These are phyloP conservation scores for Hirtodrosophila trivittata DNA, from an alignment of 2,888 invertebrate species.

Conservation along the genomic window DNA sequence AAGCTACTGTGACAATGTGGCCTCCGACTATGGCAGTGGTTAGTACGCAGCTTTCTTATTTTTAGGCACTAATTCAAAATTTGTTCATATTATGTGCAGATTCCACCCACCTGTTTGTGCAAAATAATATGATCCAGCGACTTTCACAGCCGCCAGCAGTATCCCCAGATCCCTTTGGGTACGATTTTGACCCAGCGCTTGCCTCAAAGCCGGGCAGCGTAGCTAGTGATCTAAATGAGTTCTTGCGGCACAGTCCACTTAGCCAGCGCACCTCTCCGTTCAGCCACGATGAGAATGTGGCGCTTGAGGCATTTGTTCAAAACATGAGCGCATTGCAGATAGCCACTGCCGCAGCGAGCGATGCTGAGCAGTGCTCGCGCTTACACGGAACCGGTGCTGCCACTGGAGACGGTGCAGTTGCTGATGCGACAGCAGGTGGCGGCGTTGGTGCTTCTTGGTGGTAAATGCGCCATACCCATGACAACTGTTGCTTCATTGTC, in stretches of 20 bases:
- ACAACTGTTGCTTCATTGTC: conserved; percentile 52
- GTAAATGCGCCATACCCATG: conserved; percentile 57
- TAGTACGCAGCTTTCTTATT: not conserved
- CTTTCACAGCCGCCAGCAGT: conserved; percentile 85
- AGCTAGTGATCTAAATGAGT: conserved; percentile 90
- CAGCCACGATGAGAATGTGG: conserved; percentile 76
- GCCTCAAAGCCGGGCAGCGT: conserved; percentile 84
- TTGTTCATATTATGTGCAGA: conserved; percentile 52
- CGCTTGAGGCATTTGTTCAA: conserved; percentile 82
- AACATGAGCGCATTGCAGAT: conserved; percentile 82
- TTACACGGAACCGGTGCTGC: conserved; percentile 67
- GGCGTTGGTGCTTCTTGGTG: conserved; percentile 67
- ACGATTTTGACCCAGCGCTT: conserved; percentile 91
- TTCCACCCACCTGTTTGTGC: conserved; percentile 89
- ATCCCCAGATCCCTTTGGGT: conserved; percentile 93
- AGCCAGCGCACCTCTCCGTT: conserved; percentile 82
- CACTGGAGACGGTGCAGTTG: conserved; percentile 49
- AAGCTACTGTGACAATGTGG: conserved; percentile 74
- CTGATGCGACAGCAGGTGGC: conserved; percentile 39
- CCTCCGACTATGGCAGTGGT: conserved; percentile 76
- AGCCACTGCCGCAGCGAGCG: conserved; percentile 55
- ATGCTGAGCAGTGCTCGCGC: conserved; percentile 79
- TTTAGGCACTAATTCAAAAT: not conserved
- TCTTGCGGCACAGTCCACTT: conserved; percentile 84
- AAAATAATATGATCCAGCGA: conserved; percentile 88